Conservation (phyloP, 2,888 invertebrate species). For the Drosophila rellima region DNA sequence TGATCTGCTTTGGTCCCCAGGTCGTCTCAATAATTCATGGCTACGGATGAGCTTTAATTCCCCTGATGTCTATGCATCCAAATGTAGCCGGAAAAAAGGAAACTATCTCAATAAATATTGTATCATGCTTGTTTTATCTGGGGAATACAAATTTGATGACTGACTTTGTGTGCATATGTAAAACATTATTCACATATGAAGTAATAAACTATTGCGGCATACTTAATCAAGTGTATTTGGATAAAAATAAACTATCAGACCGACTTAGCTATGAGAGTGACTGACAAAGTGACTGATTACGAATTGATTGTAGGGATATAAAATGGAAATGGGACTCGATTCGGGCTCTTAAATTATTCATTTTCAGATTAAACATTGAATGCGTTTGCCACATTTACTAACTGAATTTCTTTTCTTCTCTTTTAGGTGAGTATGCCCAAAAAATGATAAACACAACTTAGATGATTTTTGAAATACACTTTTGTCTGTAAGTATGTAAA, state of each 20-base stretch:
- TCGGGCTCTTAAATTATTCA: too few relatives aligned
- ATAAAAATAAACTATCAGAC: background rate
- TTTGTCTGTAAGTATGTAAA: constrained; percentile 6
- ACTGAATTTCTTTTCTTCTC: background rate
- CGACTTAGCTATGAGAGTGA: too few relatives aligned
- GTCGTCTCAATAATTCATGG: constrained; percentile 57
- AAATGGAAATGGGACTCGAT: too few relatives aligned
- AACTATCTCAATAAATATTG: constrained; percentile 22
- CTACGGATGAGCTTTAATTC: constrained; percentile 38
- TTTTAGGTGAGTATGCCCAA: constrained; percentile 63
- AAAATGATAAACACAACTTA: background rate
- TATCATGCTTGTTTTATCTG: constrained; percentile 9
- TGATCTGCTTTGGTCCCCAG: constrained; percentile 27
- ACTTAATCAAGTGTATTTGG: background rate
- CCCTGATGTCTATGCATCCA: constrained; percentile 45
- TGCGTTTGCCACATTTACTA: too few relatives aligned
- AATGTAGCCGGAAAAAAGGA: constrained; percentile 27
- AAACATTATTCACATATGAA: constrained; percentile 4
- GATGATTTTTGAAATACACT: background rate
- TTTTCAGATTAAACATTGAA: too few relatives aligned
- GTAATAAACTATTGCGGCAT: background rate
- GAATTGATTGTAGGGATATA: too few relatives aligned
- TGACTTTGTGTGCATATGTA: constrained; percentile 11
- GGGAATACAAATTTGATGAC: constrained; percentile 15
- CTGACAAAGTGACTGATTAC: too few relatives aligned